A percentile compares a stretch with the other conserved stretches of the same genome.
These are phyloP conservation scores for Thereva unica DNA, from an alignment of 2,888 invertebrate species.

Conservation along the genomic window DNA sequence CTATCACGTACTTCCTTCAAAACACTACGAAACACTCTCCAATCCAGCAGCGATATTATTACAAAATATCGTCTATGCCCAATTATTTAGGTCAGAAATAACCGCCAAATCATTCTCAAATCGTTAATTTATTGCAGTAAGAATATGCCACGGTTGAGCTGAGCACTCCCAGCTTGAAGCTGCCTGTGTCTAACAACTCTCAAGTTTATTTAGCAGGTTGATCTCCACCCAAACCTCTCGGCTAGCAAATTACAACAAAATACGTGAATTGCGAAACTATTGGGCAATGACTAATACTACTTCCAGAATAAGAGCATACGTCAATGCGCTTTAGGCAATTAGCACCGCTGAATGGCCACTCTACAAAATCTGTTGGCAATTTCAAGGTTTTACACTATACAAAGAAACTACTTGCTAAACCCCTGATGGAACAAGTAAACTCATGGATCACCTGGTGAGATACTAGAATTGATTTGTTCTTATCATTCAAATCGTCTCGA, in stretches of 20 bases:
- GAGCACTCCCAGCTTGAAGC: too few relatives aligned
- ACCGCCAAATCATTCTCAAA: not conserved
- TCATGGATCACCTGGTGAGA: too few relatives aligned
- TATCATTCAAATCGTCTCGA: too few relatives aligned
- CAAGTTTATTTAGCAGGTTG: conserved; percentile 5
- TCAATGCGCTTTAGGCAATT: not conserved
- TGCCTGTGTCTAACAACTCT: too few relatives aligned
- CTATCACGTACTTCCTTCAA: not conserved
- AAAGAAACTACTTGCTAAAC: not conserved
- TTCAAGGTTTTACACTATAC: conserved; percentile 15
- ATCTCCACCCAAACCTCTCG: not conserved
- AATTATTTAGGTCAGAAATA: conserved; percentile 6
- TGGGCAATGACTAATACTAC: conserved; percentile 12
- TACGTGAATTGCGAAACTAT: conserved; percentile 29
- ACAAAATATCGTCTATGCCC: not conserved
- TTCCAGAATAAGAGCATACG: conserved; percentile 13
- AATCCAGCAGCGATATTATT: not conserved
- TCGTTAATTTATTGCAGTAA: not conserved
- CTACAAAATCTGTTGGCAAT: conserved; percentile 8
- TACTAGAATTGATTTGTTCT: too few relatives aligned
- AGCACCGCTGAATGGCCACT: conserved; percentile 3
- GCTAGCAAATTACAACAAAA: conserved; percentile 22
- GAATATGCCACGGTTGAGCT: not conserved
- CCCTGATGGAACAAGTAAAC: conserved; percentile 15
- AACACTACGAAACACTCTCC: not conserved